Base-by-base conservation (phyloP, 2,888 invertebrate species). In the Parnassius smintheus region DNA sequence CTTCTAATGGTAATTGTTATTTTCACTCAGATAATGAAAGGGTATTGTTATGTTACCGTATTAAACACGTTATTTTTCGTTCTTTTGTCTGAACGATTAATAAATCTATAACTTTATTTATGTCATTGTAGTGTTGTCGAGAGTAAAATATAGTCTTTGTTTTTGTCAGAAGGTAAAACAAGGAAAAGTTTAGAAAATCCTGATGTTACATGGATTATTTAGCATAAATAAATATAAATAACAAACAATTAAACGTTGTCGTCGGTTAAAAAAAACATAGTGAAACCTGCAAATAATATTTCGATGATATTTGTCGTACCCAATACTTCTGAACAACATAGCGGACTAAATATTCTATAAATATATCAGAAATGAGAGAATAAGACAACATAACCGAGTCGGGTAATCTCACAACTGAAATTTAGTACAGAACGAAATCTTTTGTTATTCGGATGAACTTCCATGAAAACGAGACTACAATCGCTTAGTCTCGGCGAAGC, bases 151-250 rank as follows among this genome's bases (percentile, higher is more conserved):
- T 84, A 83, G 85, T 83, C 88, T 85, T 81, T 79, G 80, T 77
- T 76, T 77, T 76, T 70, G 80, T 78, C 35, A 35, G 35, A 35
- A 35, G 3, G 35, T 35, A 35, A 83, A 85, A 87, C 86, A 89
- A 88, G 85, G 87, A 82, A 85, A 88, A 88, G 80, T 85, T 84
- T 80, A 82, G 85, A 82, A 87, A 88, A 90, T 81, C 88, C 88
- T 87, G 88, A 89, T 88, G 4, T 25, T 3, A 35, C 35, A 7
- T 35, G 35, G 4, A 7, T 35, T 7, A 35, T 7, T 35, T 35
- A 35, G 7, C 4, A 35, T 35, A 35, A 35, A 35, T 35, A 35
- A 35, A 35, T 35, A 1, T 35, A 3, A 35, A 35, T 35, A 35
- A 35, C 35, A 25, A 25, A 35, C 35, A 35, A 35, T 35, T 35